phyloP scores from a whole-genome alignment of 2,888 invertebrate species.

The Scaptomyza tumidula region DNA sequence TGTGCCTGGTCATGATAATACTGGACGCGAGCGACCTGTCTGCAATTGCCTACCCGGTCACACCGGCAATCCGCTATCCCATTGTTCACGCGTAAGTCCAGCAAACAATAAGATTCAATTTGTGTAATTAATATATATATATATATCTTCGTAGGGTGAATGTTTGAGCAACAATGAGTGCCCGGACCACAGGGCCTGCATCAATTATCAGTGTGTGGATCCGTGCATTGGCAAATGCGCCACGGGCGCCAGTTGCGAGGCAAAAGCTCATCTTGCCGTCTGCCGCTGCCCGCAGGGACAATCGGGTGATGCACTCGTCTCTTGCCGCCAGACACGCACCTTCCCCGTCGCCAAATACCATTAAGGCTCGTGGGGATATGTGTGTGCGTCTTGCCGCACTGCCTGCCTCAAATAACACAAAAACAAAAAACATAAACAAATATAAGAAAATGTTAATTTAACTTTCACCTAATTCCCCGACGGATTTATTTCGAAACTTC shows the following conservation, averaged over 20 bases:
- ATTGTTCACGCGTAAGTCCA: slow-evolving; percentile 88
- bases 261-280: slow-evolving; percentile 91
- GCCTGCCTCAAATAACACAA: slow-evolving; percentile 56
- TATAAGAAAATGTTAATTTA: slow-evolving; percentile 21
- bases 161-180: slow-evolving; percentile 92
- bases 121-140: no score
- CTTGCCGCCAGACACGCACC: slow-evolving; percentile 85
- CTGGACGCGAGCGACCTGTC: slow-evolving; percentile 92
- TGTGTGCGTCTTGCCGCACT: slow-evolving; percentile 55
- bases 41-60: slow-evolving; percentile 93
- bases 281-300: slow-evolving; percentile 91
- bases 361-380: slow-evolving; percentile 14
- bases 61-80: slow-evolving; percentile 90
- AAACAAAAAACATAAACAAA: neutral
- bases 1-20: slow-evolving; percentile 92
- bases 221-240: slow-evolving; percentile 93
- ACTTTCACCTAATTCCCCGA: slow-evolving; percentile 37
- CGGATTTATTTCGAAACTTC: slow-evolving; percentile 12
- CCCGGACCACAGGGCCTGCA: slow-evolving; percentile 90
- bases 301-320: slow-evolving; percentile 87
- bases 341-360: slow-evolving; percentile 84
- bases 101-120: no score
- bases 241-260: slow-evolving; percentile 90
- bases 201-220: slow-evolving; percentile 90
- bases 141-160: slow-evolving; percentile 87